Percentiles rank a stretch among this genome's conserved stretches.
These are phyloP conservation scores for Calyptomena viridis DNA, from an alignment of 2,113 vertebrate species.

Conservation along the genomic window DNA sequence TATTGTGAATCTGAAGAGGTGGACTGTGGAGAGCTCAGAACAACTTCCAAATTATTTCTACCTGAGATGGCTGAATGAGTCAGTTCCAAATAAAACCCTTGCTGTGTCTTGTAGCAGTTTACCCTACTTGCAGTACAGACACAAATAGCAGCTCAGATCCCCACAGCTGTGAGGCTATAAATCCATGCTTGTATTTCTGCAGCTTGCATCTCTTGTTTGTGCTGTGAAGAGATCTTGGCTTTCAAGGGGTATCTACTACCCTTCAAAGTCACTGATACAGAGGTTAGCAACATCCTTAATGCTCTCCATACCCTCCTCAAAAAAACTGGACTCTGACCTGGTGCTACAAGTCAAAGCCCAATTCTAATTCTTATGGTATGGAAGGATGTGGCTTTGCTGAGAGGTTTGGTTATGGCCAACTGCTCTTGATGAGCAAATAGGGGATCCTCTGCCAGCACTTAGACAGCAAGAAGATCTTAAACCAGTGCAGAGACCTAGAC, in stretches of 20 bases:
- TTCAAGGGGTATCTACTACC: not conserved
- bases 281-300: not conserved
- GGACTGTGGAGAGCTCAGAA: not conserved
- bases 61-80: not conserved
- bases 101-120: not conserved
- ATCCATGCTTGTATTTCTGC: not conserved
- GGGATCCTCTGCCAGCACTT: not conserved
- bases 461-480: not conserved
- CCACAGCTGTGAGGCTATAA: not conserved
- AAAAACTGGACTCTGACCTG: not conserved
- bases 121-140: not conserved
- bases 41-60: not conserved
- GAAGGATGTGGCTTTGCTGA: not conserved
- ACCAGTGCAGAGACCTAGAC: rapidly evolving
- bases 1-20: not conserved
- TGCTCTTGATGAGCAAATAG: not conserved
- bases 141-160: not conserved
- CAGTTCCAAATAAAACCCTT: not conserved
- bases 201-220: not conserved
- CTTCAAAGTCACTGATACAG: not conserved
- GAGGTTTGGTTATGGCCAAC: not conserved
- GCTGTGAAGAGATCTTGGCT: not conserved
- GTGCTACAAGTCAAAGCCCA: not conserved
- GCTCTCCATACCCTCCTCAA: not conserved
- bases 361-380: not conserved